Evolutionary conservation across 1,140 invertebrate species (phyloP).

Genomic region (Pseudoatta argentina): DNA sequence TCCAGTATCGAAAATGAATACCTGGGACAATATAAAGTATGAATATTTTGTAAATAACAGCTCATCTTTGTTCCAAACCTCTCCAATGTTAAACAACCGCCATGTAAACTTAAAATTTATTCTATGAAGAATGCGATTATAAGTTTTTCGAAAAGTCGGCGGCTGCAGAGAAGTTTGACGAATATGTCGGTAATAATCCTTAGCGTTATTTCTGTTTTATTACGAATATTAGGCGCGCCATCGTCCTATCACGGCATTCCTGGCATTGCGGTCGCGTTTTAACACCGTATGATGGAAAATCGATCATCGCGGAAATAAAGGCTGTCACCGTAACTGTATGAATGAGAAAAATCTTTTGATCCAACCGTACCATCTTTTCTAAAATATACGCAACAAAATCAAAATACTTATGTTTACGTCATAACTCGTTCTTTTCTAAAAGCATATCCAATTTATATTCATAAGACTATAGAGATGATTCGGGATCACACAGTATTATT

Average conservation of each 20-base stretch:
- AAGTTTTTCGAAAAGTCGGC: background rate
- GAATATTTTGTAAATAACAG: background rate
- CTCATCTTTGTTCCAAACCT: background rate
- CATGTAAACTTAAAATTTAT: slow-evolving; percentile 7
- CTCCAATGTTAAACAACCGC: background rate
- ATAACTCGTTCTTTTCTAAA: slow-evolving; percentile 10
- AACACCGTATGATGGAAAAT: slow-evolving; percentile 30
- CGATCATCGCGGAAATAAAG: slow-evolving; percentile 42
- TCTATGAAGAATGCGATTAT: background rate
- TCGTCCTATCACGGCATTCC: background rate
- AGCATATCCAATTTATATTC: background rate
- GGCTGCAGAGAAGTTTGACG: background rate
- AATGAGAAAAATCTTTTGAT: slow-evolving; percentile 27
- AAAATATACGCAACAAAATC: slow-evolving; percentile 23
- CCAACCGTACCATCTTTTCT: slow-evolving; percentile 5
- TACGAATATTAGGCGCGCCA: slow-evolving; percentile 24
- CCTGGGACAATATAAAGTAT: background rate
- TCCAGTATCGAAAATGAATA: background rate
- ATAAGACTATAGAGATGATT: background rate
- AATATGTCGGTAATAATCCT: slow-evolving; percentile 1
- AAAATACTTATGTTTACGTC: slow-evolving; percentile 15
- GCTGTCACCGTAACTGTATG: slow-evolving; percentile 30
- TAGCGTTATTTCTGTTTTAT: slow-evolving; percentile 37
- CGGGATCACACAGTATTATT: slow-evolving; percentile 2
- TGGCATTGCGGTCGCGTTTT: slow-evolving; percentile 1